Evolutionary conservation across 1,140 invertebrate species (phyloP).

Genomic region (Zaprionus taronus): DNA sequence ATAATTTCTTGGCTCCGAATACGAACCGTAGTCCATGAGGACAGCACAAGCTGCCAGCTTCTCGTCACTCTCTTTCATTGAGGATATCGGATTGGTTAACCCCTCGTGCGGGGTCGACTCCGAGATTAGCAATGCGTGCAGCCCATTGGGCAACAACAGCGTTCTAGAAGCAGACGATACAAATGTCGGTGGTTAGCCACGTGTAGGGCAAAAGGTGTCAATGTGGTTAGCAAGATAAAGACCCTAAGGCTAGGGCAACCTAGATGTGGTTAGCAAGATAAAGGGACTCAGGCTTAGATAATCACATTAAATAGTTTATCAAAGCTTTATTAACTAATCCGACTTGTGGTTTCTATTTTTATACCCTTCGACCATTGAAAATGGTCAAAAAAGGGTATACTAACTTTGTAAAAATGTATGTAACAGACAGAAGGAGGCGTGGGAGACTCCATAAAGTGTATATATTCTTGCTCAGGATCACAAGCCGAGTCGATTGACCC

Average conservation of each 20-base stretch:
- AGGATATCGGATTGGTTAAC: slow-evolving; percentile 62
- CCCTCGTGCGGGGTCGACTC: slow-evolving; percentile 85
- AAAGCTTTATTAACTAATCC: too few species aligned
- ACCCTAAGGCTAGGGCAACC: background rate
- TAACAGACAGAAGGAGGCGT: too few species aligned
- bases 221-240: background rate
- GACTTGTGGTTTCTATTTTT: background rate
- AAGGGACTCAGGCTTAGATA: too few species aligned
- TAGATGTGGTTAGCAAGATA: too few species aligned
- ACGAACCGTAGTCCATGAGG: slow-evolving; percentile 89
- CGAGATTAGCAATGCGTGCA: slow-evolving; percentile 89
- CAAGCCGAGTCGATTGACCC: too few species aligned
- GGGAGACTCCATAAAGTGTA: too few species aligned
- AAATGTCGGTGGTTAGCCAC: background rate
- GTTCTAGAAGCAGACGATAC: slow-evolving; percentile 84
- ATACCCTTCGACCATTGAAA: too few species aligned
- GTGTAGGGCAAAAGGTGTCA: too few species aligned
- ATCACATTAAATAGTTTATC: too few species aligned
- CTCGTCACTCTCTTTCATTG: slow-evolving; percentile 82
- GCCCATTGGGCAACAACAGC: slow-evolving; percentile 88
- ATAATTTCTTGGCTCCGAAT: slow-evolving; percentile 89
- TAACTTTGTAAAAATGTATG: too few species aligned
- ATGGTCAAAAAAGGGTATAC: too few species aligned
- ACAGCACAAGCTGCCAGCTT: slow-evolving; percentile 89
- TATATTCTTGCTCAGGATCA: too few species aligned